Evolutionary conservation across 2,888 invertebrate genomes (phyloP).

Genomic region (Yponomeuta plumbellus): DNA sequence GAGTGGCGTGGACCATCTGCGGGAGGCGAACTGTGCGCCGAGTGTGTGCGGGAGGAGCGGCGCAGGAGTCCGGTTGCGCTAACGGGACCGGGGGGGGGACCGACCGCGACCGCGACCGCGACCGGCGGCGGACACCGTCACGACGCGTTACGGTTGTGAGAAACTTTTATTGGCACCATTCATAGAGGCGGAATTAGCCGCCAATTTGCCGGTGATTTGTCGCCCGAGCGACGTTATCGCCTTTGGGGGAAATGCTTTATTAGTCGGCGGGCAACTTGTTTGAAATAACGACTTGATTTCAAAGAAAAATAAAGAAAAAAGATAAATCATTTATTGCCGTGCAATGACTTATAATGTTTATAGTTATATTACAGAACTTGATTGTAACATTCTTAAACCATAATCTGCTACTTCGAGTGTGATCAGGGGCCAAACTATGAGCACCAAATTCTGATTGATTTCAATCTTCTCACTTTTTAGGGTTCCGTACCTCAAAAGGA

Average conservation of each 20-base stretch:
- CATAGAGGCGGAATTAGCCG: background rate
- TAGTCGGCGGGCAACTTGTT: background rate
- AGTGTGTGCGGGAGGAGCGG: background rate
- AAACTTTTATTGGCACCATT: conserved; percentile 3
- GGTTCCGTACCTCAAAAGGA: no score
- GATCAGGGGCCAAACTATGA: no score
- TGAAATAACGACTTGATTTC: background rate
- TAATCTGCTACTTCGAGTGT: background rate
- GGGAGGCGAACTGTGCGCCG: background rate
- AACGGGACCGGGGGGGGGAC: background rate
- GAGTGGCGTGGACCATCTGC: background rate
- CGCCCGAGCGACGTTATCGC: background rate
- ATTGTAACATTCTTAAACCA: background rate
- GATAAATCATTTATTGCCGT: no score
- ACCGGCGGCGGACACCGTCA: no score
- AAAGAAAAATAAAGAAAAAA: no score
- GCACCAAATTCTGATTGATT: no score
- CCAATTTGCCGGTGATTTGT: conserved; percentile 1
- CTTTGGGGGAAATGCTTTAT: background rate
- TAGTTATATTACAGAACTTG: background rate
- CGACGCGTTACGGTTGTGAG: background rate
- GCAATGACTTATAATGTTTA: no score
- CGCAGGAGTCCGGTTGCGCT: conserved; percentile 8
- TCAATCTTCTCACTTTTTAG: no score
- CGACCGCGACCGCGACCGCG: no score